Evolutionary conservation across 1,140 invertebrate species (phyloP).

Genomic region (Zaprionus taronus): DNA sequence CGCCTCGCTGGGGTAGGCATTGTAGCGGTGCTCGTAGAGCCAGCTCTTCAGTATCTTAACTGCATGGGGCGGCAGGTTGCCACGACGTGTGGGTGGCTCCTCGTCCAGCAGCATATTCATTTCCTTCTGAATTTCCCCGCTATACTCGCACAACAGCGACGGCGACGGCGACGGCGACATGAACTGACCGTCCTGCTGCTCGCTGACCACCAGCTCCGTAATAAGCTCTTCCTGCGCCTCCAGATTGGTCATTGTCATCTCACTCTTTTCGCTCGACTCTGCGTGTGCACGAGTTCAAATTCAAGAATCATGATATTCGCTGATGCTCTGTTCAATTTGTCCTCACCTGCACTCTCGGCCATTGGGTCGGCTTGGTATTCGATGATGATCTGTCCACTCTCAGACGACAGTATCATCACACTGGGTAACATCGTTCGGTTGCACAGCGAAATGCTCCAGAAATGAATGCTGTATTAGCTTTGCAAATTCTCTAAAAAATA

Average conservation of each 20-base stretch:
- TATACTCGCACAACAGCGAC: neutral
- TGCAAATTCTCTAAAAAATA: neutral
- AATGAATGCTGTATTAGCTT: neutral
- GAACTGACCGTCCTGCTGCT: neutral
- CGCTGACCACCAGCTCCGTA: neutral
- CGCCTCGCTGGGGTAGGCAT: constrained; percentile 96
- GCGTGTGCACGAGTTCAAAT: neutral
- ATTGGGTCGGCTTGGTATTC: neutral
- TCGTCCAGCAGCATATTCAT: neutral
- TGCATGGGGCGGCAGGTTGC: constrained; percentile 94
- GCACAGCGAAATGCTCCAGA: neutral
- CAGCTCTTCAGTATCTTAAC: constrained; percentile 95
- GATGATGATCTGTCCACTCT: neutral
- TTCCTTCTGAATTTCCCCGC: neutral
- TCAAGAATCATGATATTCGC: neutral
- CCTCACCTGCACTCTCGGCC: neutral
- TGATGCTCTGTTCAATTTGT: neutral
- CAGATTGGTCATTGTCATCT: neutral
- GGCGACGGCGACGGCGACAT: no score
- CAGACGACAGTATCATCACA: neutral
- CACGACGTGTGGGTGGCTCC: constrained; percentile 86
- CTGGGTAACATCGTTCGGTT: neutral
- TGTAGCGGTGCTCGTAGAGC: constrained; percentile 96
- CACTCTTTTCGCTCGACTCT: neutral
- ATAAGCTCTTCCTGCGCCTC: neutral